phyloP scores from a whole-genome alignment of 2,113 vertebrate species.

The Tragelaphus scriptus region DNA sequence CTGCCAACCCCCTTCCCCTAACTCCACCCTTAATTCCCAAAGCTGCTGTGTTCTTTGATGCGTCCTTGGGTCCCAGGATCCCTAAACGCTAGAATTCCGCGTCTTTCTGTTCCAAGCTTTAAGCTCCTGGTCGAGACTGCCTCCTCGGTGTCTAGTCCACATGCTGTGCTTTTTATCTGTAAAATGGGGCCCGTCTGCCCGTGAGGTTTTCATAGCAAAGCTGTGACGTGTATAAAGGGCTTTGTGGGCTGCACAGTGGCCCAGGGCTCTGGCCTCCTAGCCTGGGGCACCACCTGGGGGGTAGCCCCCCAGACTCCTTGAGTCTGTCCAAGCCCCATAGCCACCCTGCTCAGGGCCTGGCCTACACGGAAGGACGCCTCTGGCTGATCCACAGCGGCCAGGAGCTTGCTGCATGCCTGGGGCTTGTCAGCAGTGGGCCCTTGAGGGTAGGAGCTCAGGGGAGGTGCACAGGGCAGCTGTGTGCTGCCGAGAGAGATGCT shows the following conservation, averaged over 20 bases:
- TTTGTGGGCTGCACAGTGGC: background rate
- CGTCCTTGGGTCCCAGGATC: background rate
- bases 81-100: background rate
- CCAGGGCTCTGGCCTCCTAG: background rate
- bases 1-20: background rate
- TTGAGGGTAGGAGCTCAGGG: background rate
- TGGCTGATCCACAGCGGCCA: background rate
- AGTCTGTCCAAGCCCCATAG: background rate
- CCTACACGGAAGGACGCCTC: rapidly evolving
- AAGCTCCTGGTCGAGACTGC: background rate
- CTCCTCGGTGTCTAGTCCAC: background rate
- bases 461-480: background rate
- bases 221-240: too few species aligned
- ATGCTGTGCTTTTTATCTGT: background rate
- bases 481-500: too few species aligned
- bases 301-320: background rate
- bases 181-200: too few species aligned
- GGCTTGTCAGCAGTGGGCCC: background rate
- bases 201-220: background rate
- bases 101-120: background rate
- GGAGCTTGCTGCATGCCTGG: rapidly evolving
- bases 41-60: background rate
- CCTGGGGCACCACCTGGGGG: background rate
- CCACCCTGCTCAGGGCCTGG: background rate
- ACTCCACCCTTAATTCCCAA: background rate